Percentiles rank a stretch among this genome's conserved stretches.
Conservation (phyloP, 2,888 invertebrate species). For the Andrena bucephala region DNA sequence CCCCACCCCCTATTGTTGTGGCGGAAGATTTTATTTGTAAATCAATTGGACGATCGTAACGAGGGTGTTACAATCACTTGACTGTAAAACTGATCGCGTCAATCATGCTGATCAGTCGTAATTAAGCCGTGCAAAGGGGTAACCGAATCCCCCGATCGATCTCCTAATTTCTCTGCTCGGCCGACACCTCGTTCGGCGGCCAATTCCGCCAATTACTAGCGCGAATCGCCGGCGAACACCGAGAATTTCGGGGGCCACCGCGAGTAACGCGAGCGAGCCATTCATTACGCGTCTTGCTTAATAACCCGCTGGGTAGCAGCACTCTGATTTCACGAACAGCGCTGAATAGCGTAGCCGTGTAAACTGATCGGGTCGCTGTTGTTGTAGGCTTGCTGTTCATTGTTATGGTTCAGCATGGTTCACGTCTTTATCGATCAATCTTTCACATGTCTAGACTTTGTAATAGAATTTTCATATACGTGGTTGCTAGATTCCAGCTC, state of each 20-base stretch:
- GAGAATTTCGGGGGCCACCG: constrained; percentile 27
- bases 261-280: constrained; percentile 19
- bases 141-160: constrained; percentile 33
- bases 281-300: constrained; percentile 41
- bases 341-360: background rate
- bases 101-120: constrained; percentile 22
- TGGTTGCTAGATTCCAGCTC: too few relatives aligned
- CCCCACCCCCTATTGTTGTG: too few relatives aligned
- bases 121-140: constrained; percentile 13
- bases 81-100: background rate
- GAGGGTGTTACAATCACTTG: background rate
- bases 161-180: constrained; percentile 30
- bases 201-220: constrained; percentile 43
- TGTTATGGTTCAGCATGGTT: too few relatives aligned
- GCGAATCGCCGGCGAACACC: constrained; percentile 1
- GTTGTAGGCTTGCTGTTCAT: constrained; percentile 8
- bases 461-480: too few relatives aligned
- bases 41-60: background rate
- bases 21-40: background rate
- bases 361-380: constrained; percentile 27
- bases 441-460: too few relatives aligned
- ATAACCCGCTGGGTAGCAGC: constrained; percentile 27
- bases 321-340: constrained; percentile 23
- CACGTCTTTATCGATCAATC: too few relatives aligned
- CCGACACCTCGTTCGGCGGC: constrained; percentile 21